Base-by-base conservation (phyloP, 2,113 vertebrate genomes). In the Seriola aureovittata region DNA sequence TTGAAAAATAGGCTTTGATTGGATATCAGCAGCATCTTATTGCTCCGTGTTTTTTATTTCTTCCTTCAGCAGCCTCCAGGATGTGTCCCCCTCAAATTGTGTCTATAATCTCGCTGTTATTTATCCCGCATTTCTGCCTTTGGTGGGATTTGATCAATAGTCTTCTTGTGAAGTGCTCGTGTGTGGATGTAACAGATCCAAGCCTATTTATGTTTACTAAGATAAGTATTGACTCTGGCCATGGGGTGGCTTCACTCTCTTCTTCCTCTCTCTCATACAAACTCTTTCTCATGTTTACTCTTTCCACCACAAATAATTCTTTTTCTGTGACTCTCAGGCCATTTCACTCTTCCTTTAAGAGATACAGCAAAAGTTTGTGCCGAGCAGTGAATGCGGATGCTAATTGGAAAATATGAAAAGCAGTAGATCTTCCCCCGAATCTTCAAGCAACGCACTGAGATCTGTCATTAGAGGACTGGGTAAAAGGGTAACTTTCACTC, bases 131-230 rank as follows among this genome's bases (percentile, higher is more conserved):
- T 82, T 65, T 80, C 46, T 75, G 80, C 82, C 78, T 85, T 85
- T 68, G 85, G 87, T 80, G 75, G 46, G 71, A 46, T 88, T 46
- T 92, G 89, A 93, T 93, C 90, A 85, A 90, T 91, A 90, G 63
- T 78, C 72, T 74, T 68, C 72, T 75, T 89, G 79, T 78, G 85
- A 84, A 70, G 68, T 80, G 70, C 54, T 71, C 16, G 34, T 36
- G 71, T 89, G 88, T 81, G 84, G 83, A 90, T 88, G 78, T 78
- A 87, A 85, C 84, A 74, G 55, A 89, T 91, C 85, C 80, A 77
- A 85, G 86, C 81, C 82, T 58, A 79, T 90, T 87, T 89, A 73
- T 91, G 88, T 87, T 86, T 82, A 68, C 88, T 75, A 75, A 89
- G 80, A 88, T 84, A 60, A 80, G 72, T 92, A 89, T 92, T 58